Evolutionary conservation across 2,888 invertebrate species (phyloP).

Genomic region (Mayetiola destructor): DNA sequence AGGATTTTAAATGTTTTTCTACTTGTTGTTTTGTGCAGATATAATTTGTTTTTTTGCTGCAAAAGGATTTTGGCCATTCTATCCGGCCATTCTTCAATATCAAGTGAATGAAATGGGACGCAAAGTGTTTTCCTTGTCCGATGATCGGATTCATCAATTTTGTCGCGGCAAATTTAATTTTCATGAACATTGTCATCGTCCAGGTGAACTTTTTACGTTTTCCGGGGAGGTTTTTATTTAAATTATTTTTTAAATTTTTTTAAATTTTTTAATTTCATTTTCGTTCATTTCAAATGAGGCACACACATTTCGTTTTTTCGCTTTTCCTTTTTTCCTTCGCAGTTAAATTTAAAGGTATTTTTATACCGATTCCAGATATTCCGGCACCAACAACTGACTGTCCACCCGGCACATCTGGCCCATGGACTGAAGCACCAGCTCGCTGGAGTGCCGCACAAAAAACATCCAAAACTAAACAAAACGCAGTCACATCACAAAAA

Average conservation of each 20-base stretch:
- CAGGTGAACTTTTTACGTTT: background rate
- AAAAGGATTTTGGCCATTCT: slow-evolving; percentile 34
- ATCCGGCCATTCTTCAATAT: slow-evolving; percentile 30
- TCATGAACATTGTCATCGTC: background rate
- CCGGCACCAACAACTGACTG: background rate
- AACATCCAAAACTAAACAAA: background rate
- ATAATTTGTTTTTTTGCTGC: slow-evolving; percentile 33
- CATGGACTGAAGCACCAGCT: background rate
- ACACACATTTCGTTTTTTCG: background rate
- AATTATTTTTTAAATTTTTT: background rate
- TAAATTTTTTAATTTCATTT: background rate
- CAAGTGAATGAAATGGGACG: slow-evolving; percentile 29
- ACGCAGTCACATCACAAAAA: background rate
- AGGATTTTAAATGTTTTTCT: background rate
- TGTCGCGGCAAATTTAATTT: slow-evolving; percentile 25
- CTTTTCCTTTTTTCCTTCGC: background rate
- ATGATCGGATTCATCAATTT: slow-evolving; percentile 28
- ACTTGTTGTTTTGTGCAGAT: slow-evolving; percentile 22
- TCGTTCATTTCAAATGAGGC: background rate
- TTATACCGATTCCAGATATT: background rate
- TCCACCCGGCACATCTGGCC: background rate
- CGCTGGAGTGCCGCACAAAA: too few species aligned
- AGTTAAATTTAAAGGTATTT: background rate
- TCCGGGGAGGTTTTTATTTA: background rate
- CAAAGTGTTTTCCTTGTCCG: slow-evolving; percentile 28